Evolutionary conservation across 2,888 invertebrate genomes (phyloP).

Genomic region (Cyaniris semiargus): DNA sequence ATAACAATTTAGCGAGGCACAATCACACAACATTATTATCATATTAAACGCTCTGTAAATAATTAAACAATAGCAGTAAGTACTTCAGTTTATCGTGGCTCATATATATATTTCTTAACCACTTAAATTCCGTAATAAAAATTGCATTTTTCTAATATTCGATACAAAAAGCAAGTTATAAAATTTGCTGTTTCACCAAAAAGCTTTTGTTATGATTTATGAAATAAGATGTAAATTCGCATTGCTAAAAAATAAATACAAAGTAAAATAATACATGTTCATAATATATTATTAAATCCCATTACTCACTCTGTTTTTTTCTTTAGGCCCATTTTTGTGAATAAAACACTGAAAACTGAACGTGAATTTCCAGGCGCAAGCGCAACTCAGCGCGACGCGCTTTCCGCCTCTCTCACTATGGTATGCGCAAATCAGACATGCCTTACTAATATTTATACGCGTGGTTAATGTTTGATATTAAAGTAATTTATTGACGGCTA

Average conservation of each 20-base stretch:
- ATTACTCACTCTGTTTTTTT: slow-evolving; percentile 1
- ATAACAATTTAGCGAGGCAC: slow-evolving; percentile 10
- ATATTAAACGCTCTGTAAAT: background rate
- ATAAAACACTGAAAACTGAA: background rate
- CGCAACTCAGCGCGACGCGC: background rate
- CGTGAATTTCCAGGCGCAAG: background rate
- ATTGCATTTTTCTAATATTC: background rate
- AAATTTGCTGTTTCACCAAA: background rate
- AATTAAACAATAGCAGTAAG: slow-evolving; percentile 2
- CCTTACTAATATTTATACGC: slow-evolving; percentile 22
- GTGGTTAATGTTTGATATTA: slow-evolving; percentile 3
- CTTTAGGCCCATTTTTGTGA: background rate
- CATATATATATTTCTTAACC: background rate
- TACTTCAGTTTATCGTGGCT: background rate
- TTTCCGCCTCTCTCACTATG: background rate
- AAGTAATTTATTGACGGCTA: slow-evolving; percentile 18
- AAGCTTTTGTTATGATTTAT: background rate
- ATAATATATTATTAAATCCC: background rate
- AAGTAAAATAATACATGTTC: background rate
- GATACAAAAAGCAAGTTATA: background rate
- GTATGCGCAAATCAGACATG: slow-evolving; percentile 21
- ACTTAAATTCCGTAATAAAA: background rate
- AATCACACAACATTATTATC: background rate
- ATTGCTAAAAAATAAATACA: background rate
- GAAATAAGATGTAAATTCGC: background rate